These are phyloP conservation scores for Antheraea pernyi DNA, from an alignment of 1,140 invertebrate species.

Conservation along the genomic window DNA sequence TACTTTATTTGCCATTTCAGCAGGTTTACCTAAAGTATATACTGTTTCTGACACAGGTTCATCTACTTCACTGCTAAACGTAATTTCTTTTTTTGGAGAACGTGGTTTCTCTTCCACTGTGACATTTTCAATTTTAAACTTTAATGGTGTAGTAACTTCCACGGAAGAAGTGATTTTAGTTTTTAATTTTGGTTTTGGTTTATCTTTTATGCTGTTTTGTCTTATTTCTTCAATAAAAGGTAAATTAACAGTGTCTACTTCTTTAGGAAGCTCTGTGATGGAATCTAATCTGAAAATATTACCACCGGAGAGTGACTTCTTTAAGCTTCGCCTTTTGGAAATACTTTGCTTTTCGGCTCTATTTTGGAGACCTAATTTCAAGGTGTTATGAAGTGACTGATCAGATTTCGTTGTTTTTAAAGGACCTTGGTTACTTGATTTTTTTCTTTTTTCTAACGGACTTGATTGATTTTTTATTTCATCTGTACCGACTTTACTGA, in stretches of 20 bases:
- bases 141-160: constrained; percentile 72
- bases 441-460: constrained; percentile 36
- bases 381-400: constrained; percentile 62
- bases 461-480: constrained; percentile 14
- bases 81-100: constrained; percentile 59
- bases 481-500: constrained; percentile 68
- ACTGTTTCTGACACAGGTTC: constrained; percentile 12
- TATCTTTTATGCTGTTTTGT: constrained; percentile 45
- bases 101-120: constrained; percentile 73
- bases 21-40: constrained; percentile 26
- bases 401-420: constrained; percentile 74
- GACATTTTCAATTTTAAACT: constrained; percentile 78
- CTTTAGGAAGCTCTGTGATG: constrained; percentile 69
- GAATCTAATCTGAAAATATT: constrained; percentile 67
- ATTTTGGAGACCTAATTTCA: constrained; percentile 42
- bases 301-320: constrained; percentile 69
- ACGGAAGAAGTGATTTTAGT: constrained; percentile 77
- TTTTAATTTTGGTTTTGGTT: constrained; percentile 70
- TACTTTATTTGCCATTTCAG: constrained; percentile 26
- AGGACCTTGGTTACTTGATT: constrained; percentile 34
- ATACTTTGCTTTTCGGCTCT: constrained; percentile 37
- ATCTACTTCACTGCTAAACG: constrained; percentile 50
- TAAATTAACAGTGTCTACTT: constrained; percentile 31
- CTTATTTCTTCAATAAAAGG: constrained; percentile 46
- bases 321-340: constrained; percentile 63